A percentile compares a stretch with the other conserved stretches of the same genome.
Evolutionary conservation across 2,113 vertebrate genomes (phyloP).

Genomic region (Caranx melampygus): DNA sequence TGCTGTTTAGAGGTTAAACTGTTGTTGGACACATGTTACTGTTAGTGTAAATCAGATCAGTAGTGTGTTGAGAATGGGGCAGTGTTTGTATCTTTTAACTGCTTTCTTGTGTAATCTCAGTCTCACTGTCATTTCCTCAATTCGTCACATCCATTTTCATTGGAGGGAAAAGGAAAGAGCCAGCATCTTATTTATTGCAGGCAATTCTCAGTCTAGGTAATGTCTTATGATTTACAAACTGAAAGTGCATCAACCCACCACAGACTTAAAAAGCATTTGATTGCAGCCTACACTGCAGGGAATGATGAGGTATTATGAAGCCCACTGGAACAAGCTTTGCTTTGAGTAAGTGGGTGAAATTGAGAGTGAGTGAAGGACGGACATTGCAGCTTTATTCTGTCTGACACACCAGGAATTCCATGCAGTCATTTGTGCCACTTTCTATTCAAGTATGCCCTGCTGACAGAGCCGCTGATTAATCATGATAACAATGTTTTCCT

Average conservation of each 20-base stretch:
- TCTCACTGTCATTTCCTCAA: background rate
- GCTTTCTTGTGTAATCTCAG: no score
- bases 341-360: conserved; percentile 34
- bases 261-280: background rate
- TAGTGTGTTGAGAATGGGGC: background rate
- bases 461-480: conserved; percentile 73
- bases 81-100: background rate
- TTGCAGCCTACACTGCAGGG: background rate
- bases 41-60: background rate
- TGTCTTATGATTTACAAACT: conserved; percentile 14
- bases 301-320: conserved; percentile 1
- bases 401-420: conserved; percentile 66
- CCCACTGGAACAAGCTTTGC: conserved; percentile 6
- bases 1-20: background rate
- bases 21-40: background rate
- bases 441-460: conserved; percentile 64
- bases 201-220: background rate
- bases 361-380: conserved; percentile 41
- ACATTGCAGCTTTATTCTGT: conserved; percentile 58
- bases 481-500: conserved; percentile 72
- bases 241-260: background rate
- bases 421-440: conserved; percentile 74
- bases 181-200: background rate
- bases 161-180: background rate
- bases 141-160: background rate